Evolutionary conservation across 2,888 invertebrate species (phyloP).

Genomic region (Palloptera scutellata): DNA sequence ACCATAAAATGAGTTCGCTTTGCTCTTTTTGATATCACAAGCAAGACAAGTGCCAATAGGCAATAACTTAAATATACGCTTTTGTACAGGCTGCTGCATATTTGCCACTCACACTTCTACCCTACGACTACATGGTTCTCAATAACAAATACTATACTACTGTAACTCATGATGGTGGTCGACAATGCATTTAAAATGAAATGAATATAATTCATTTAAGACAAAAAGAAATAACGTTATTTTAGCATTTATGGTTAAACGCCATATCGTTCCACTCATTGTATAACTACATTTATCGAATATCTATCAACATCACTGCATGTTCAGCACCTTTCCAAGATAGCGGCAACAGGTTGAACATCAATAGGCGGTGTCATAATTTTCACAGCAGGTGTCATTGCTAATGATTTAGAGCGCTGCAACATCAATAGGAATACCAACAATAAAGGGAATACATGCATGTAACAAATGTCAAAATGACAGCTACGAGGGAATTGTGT

Average conservation of each 20-base stretch:
- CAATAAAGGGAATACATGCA: constrained; percentile 7
- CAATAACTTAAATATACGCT: too few relatives aligned
- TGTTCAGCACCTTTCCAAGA: constrained; percentile 54
- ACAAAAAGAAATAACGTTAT: too few relatives aligned
- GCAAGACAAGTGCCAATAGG: too few relatives aligned
- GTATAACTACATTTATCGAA: neutral
- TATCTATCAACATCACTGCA: constrained; percentile 42
- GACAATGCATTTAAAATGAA: too few relatives aligned
- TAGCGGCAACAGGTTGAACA: constrained; percentile 54
- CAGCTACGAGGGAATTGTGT: constrained; percentile 27
- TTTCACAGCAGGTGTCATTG: constrained; percentile 61
- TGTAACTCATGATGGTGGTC: too few relatives aligned
- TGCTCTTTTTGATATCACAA: too few relatives aligned
- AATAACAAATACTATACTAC: too few relatives aligned
- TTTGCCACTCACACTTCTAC: too few relatives aligned
- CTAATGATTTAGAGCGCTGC: constrained; percentile 53
- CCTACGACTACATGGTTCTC: too few relatives aligned
- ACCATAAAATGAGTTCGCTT: too few relatives aligned
- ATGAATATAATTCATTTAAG: too few relatives aligned
- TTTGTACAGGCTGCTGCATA: too few relatives aligned
- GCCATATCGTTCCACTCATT: neutral
- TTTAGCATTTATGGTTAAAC: neutral
- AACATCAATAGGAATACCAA: constrained; percentile 26
- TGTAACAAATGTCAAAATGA: constrained; percentile 30
- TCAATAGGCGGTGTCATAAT: constrained; percentile 61